Percentiles rank a stretch among this genome's conserved stretches.
Conservation (phyloP, 1,140 invertebrate species). For the Sweltsa coloradensis region DNA sequence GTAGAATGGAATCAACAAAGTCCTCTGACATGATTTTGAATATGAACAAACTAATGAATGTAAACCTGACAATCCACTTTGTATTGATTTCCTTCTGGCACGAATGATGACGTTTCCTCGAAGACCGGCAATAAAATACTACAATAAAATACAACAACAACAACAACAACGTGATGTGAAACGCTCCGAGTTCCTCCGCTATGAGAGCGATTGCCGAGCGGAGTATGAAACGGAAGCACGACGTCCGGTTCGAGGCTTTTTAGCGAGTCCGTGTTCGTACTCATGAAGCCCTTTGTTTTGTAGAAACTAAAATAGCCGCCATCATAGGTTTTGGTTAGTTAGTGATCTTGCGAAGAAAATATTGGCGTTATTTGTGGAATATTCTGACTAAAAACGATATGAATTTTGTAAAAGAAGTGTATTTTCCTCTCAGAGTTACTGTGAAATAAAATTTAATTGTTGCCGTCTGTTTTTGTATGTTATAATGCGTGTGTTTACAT, state of each 20-base stretch:
- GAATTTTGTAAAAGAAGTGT: neutral
- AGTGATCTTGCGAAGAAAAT: neutral
- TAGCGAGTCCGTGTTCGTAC: slow-evolving; percentile 6
- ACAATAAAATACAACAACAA: no score
- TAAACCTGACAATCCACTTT: no score
- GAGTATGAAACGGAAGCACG: neutral
- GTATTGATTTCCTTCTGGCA: no score
- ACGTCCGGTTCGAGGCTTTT: neutral
- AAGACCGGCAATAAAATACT: no score
- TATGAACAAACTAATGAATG: neutral
- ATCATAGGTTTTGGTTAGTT: slow-evolving; percentile 4
- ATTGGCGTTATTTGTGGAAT: slow-evolving; percentile 1
- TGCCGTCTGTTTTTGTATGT: neutral
- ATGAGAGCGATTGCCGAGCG: no score
- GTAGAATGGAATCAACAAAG: slow-evolving; percentile 47
- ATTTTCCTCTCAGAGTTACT: no score
- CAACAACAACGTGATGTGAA: no score
- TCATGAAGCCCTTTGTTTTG: slow-evolving; percentile 8
- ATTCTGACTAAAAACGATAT: neutral
- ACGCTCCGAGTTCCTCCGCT: no score
- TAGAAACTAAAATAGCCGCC: slow-evolving; percentile 8
- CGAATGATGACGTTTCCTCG: no score
- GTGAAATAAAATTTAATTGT: neutral
- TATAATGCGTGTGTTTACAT: slow-evolving; percentile 10
- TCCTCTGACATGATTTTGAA: slow-evolving; percentile 30